Base-by-base conservation (phyloP, 1,140 invertebrate genomes). In the Coenobita brevimanus region DNA sequence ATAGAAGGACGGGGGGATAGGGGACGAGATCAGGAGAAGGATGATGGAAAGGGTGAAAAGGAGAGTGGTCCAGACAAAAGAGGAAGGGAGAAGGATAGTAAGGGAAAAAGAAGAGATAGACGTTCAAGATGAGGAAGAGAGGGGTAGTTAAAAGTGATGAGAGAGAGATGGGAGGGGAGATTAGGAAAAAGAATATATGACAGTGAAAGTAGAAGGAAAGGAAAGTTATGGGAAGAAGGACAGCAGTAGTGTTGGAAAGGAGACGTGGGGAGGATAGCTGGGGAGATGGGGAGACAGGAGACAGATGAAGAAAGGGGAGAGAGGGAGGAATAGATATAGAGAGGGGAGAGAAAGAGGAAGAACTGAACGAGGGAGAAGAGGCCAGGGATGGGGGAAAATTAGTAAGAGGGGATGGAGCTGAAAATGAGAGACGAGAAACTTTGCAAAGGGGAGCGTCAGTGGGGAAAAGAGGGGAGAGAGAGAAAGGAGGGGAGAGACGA, bases 101-200 rank as follows among this genome's bases (percentile, higher is more conserved):
- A 30, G 38, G 30, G 73, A 76, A 76, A 30, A 33, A 46, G 73
- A 30, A 43, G 73, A n/a, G n/a, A n/a, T n/a, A n/a, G n/a, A n/a
- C n/a, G n/a, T n/a, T n/a, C n/a, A n/a, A n/a, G n/a, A n/a, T n/a
- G n/a, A n/a, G n/a, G n/a, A n/a, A n/a, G n/a, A n/a, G n/a, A n/a
- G n/a, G n/a, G n/a, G n/a, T n/a, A n/a, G n/a, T n/a, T n/a, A n/a
- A n/a, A n/a, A n/a, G n/a, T 1, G 3, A 21, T 30, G 30, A 69
- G 67, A 27, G 50, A 60, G 57, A 38, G 60, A 27, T 33, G 15
- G 67, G 69, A 50, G 81, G 27, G 21, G 73, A 64, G 64, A 36
- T 76, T 84, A 57, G 69, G 57, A 13, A 57, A 71, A 24, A 50
- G 33, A 64, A 76, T 43, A 50, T 17, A 41, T n/a, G 73, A 38